These are phyloP conservation scores for Chunga burmeisteri DNA, from an alignment of 2,113 vertebrate genomes.

Conservation along the genomic window DNA sequence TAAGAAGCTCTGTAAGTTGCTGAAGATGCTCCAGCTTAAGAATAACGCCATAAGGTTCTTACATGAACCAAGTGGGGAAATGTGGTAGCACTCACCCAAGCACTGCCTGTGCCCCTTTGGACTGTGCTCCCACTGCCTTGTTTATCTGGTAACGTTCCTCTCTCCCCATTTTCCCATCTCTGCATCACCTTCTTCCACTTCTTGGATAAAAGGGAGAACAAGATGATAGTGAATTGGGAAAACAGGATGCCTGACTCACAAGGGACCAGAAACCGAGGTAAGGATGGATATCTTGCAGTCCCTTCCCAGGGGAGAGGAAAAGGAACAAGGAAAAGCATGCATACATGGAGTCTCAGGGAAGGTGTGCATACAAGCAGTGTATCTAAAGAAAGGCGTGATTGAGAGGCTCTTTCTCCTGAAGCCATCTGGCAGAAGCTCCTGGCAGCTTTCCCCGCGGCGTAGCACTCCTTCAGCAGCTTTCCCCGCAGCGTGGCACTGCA, in stretches of 20 bases:
- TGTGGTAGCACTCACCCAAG: neutral
- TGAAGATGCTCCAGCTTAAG: neutral
- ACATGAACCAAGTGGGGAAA: neutral
- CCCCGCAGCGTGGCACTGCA: accelerated
- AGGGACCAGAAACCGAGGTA: neutral
- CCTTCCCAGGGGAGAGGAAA: neutral
- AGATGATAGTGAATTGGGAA: neutral
- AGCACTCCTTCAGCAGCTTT: neutral
- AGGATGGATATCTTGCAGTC: neutral
- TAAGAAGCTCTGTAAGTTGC: neutral
- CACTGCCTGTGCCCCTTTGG: neutral
- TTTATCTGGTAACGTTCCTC: neutral
- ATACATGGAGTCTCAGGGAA: neutral
- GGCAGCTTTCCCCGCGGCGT: neutral
- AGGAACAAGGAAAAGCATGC: neutral
- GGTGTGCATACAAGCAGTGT: neutral
- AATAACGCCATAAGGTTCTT: neutral
- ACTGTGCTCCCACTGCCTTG: neutral
- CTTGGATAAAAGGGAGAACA: neutral
- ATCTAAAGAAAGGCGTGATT: neutral
- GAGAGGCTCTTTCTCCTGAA: neutral
- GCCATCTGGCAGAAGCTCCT: neutral
- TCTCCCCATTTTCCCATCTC: neutral
- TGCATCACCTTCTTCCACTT: neutral
- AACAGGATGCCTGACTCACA: neutral